Evolutionary conservation across 2,113 vertebrate genomes (phyloP), one percentile per base, ranked within the genome.

Genomic region (Galemys pyrenaicus): DNA sequence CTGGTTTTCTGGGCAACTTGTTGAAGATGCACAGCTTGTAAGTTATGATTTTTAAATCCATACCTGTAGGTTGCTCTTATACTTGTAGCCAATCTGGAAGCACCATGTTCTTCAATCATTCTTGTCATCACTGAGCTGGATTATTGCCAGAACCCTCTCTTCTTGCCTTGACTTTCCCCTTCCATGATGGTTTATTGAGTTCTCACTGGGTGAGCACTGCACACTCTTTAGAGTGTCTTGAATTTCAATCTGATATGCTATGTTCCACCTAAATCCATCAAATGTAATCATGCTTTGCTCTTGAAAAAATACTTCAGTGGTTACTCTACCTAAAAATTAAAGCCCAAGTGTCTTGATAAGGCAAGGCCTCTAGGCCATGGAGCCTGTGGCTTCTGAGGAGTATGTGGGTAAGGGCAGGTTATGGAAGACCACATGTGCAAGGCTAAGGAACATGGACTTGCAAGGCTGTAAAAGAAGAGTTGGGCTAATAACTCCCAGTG

Each of bases 381-480:
- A 20, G 30, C 22, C 37, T 15, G 7, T 46, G 22, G 32, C n/a
- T 92, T 67, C 41, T n/a, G 4, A 39, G 44, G 49, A 56, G 11
- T 7, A 9, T 10, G 0, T 7, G 32, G 30, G 20, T n/a, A 5
- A 15, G 35, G 10, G 17, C 20, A 24, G 30, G 10, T 13, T 9
- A 32, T 15, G 37, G 39, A 26, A 15, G 19, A 19, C 41, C 3
- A 11, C 0, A 2, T 16, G 11, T 20, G 0, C 6, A 56, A 28
- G 22, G 26, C 32, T 60, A 7, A 74, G 58, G 37, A 67, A 8
- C 26, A 30, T 30, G 65, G 8, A 35, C 15, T 39, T 32, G 32
- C 2, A 13, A 20, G 19, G 83, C 20, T 49, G 5, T 51, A n/a
- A 32, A 10, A 41, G 39, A 44, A 32, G 44, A 32, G 5, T 20